Percentiles rank a stretch among this genome's conserved stretches.
Evolutionary conservation across 2,888 invertebrate genomes (phyloP).

Genomic region (Luperina testacea): DNA sequence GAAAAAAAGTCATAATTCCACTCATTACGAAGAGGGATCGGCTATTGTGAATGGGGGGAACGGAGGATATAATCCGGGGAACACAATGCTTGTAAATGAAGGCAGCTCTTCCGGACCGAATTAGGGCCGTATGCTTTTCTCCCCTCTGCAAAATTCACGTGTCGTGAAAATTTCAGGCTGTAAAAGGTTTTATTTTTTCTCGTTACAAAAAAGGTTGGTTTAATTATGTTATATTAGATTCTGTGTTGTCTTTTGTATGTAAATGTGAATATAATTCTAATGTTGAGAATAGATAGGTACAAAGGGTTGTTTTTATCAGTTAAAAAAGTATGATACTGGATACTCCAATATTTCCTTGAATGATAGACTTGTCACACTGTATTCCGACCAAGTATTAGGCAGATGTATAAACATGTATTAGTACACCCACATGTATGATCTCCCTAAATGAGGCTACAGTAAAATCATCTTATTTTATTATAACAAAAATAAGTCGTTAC

Average conservation of each 20-base stretch:
- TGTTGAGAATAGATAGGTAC: background rate
- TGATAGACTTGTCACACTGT: background rate
- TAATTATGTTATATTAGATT: slow-evolving; percentile 53
- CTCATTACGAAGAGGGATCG: slow-evolving; percentile 78
- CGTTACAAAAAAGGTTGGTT: slow-evolving; percentile 40
- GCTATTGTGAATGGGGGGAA: slow-evolving; percentile 69
- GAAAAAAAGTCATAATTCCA: slow-evolving; percentile 84
- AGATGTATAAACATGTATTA: background rate
- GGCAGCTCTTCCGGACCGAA: slow-evolving; percentile 75
- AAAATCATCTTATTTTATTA: background rate
- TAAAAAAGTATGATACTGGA: background rate
- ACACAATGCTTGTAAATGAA: slow-evolving; percentile 82
- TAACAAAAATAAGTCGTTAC: background rate
- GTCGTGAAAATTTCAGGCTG: slow-evolving; percentile 68
- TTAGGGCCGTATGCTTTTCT: slow-evolving; percentile 75
- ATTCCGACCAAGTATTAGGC: background rate
- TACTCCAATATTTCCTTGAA: background rate
- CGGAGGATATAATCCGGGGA: slow-evolving; percentile 77
- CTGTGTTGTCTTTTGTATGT: slow-evolving; percentile 23
- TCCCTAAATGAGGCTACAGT: too few species aligned
- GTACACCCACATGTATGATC: background rate
- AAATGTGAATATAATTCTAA: slow-evolving; percentile 13
- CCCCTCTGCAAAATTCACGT: slow-evolving; percentile 65
- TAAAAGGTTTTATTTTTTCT: slow-evolving; percentile 57
- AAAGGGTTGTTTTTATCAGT: background rate